A percentile compares a stretch with the other conserved stretches of the same genome.
Conservation (phyloP, 2,797 vertebrate species). For the Phoebastria nigripes region DNA sequence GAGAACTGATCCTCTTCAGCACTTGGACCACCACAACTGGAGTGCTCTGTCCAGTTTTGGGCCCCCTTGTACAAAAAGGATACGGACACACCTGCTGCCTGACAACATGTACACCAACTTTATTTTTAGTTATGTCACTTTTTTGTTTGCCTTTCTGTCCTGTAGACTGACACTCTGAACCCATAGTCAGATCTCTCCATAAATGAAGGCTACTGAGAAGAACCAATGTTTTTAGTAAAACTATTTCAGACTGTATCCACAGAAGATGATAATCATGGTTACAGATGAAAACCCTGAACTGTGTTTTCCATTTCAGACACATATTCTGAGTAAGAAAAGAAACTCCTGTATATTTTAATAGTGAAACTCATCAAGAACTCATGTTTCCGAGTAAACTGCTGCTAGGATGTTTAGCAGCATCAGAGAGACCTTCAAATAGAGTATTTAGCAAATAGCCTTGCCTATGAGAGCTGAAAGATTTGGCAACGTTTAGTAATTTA, state of each 20-base stretch:
- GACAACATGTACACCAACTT: not conserved
- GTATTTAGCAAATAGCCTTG: conserved; percentile 5
- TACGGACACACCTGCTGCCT: not conserved
- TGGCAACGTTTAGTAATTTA: not conserved
- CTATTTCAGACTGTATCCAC: not conserved
- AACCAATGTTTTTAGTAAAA: not conserved
- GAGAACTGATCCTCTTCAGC: not conserved
- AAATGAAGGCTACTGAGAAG: not conserved
- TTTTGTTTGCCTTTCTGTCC: not conserved
- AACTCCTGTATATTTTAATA: not conserved
- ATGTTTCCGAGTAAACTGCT: not conserved
- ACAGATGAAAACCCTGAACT: not conserved
- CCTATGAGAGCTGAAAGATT: not conserved
- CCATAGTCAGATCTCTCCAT: not conserved
- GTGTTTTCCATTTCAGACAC: not conserved
- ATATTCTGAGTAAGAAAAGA: not conserved
- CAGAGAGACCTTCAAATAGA: not conserved
- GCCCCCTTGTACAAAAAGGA: fast-evolving
- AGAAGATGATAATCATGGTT: not conserved
- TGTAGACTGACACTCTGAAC: not conserved
- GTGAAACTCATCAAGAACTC: not conserved
- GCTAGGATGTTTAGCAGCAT: not conserved
- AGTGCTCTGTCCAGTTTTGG: not conserved
- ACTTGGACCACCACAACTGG: not conserved
- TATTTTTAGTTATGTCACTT: not conserved